These are phyloP conservation scores for Setophaga coronata DNA, from an alignment of 2,113 vertebrate species.

Conservation along the genomic window DNA sequence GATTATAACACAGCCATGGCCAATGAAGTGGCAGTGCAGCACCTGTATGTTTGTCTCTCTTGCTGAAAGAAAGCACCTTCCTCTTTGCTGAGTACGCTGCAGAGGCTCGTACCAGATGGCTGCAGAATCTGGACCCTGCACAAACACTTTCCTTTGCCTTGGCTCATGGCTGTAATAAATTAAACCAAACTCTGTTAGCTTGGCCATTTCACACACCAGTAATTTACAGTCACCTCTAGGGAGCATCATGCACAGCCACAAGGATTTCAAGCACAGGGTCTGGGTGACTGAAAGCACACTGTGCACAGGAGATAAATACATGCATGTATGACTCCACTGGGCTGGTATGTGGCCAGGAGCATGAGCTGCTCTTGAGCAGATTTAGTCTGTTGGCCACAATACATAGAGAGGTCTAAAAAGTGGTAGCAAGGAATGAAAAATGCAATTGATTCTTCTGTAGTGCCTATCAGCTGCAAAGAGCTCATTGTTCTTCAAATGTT, in stretches of 20 bases:
- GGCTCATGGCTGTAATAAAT: background rate
- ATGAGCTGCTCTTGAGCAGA: fast-evolving
- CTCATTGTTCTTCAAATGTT: background rate
- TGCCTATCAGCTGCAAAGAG: background rate
- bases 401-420: background rate
- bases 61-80: background rate
- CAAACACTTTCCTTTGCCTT: background rate
- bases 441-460: background rate
- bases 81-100: background rate
- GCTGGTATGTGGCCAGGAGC: background rate
- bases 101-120: background rate
- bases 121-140: background rate
- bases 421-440: background rate
- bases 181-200: background rate
- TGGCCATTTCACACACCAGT: background rate
- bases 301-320: background rate
- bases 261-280: background rate
- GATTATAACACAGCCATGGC: background rate
- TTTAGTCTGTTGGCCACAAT: background rate
- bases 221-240: background rate
- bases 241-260: background rate
- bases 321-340: background rate
- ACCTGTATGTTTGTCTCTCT: background rate
- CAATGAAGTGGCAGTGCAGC: background rate
- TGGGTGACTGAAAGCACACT: background rate